Conservation (phyloP, 2,113 vertebrate species). For the Nyctibius bracteatus region DNA sequence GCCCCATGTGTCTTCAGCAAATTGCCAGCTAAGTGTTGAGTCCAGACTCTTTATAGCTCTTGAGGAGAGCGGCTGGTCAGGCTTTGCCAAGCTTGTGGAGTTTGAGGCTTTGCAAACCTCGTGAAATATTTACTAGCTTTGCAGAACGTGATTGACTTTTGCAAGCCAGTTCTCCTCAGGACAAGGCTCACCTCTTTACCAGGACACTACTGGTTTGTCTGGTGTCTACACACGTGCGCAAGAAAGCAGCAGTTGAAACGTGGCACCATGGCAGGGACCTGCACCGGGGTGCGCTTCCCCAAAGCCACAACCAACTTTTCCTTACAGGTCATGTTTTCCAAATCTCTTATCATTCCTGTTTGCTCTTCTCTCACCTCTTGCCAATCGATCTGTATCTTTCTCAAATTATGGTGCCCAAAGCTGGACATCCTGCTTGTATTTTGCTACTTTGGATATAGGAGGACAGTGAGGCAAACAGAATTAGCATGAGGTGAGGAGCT, state of each 20-base stretch:
- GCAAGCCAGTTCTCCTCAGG: background rate
- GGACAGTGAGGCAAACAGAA: background rate
- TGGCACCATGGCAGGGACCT: background rate
- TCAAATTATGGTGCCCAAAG: background rate
- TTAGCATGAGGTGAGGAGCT: background rate
- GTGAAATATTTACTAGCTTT: background rate
- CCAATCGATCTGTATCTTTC: background rate
- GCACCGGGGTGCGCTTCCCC: background rate
- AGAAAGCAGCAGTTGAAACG: background rate
- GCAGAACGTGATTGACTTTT: background rate
- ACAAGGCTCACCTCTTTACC: background rate
- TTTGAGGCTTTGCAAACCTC: background rate
- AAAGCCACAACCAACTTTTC: background rate
- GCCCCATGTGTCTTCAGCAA: background rate
- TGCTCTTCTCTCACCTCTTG: background rate
- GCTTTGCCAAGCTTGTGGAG: conserved; percentile 20
- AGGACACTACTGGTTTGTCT: background rate
- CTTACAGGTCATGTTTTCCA: background rate
- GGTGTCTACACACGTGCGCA: rapidly evolving
- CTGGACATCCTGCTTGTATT: background rate
- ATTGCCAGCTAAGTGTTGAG: background rate
- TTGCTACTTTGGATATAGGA: background rate
- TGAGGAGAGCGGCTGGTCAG: background rate
- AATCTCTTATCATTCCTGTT: background rate
- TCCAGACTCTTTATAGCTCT: background rate